Evolutionary conservation across 2,888 invertebrate species (phyloP).

Genomic region (Agrilus cyanescens): DNA sequence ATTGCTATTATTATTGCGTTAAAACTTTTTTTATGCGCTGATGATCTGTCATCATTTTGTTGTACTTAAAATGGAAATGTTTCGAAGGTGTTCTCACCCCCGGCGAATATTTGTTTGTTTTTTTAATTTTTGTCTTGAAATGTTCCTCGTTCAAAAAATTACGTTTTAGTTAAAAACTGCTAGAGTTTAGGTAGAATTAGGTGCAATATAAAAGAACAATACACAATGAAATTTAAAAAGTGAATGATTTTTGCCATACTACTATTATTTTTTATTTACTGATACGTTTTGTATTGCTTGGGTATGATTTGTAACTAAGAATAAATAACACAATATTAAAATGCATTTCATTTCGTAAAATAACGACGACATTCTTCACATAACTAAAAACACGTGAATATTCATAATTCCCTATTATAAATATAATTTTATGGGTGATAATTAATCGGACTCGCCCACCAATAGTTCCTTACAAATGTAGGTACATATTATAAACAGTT

Average conservation of each 20-base stretch:
- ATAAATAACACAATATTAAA: slow-evolving; percentile 9
- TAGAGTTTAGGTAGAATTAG: slow-evolving; percentile 33
- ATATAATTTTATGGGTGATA: no score
- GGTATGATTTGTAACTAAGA: slow-evolving; percentile 39
- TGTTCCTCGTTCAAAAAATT: slow-evolving; percentile 32
- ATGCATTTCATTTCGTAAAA: no score
- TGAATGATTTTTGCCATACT: slow-evolving; percentile 37
- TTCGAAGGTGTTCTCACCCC: slow-evolving; percentile 1
- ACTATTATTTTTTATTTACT: slow-evolving; percentile 30
- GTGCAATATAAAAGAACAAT: slow-evolving; percentile 34
- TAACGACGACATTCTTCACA: no score
- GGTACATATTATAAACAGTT: no score
- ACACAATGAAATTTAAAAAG: slow-evolving; percentile 31
- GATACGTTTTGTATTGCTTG: slow-evolving; percentile 38
- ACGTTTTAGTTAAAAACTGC: slow-evolving; percentile 30
- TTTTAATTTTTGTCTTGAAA: slow-evolving; percentile 29
- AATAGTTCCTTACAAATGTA: no score
- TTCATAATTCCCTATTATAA: no score
- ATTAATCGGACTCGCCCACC: no score
- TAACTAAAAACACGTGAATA: no score
- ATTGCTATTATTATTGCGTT: slow-evolving; percentile 12
- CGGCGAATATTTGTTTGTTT: slow-evolving; percentile 2
- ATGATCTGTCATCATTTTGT: slow-evolving; percentile 8
- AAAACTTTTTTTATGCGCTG: slow-evolving; percentile 4
- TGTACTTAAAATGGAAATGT: slow-evolving; percentile 21